A percentile compares a stretch with the other conserved stretches of the same genome.
These are phyloP conservation scores for Spodoptera picta DNA, from an alignment of 2,888 invertebrate species.

Conservation along the genomic window DNA sequence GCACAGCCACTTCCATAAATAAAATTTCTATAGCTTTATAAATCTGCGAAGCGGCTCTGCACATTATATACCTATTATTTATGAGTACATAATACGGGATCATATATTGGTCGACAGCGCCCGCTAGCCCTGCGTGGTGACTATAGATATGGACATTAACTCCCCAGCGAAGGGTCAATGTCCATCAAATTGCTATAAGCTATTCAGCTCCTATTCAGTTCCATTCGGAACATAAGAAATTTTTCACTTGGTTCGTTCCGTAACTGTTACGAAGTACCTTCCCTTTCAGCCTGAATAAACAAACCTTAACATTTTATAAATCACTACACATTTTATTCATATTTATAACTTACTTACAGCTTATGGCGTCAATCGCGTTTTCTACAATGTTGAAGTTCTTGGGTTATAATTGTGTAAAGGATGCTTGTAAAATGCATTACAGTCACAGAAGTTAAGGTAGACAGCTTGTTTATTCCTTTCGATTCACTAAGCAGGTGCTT, in stretches of 20 bases:
- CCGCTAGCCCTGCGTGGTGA: slow-evolving; percentile 16
- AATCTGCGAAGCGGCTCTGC: slow-evolving; percentile 31
- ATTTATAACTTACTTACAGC: slow-evolving; percentile 9
- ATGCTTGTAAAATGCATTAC: no score
- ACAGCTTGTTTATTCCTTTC: no score
- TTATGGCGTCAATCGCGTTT: slow-evolving; percentile 1
- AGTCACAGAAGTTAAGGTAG: no score
- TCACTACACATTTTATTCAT: slow-evolving; percentile 12
- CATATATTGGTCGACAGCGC: slow-evolving; percentile 25
- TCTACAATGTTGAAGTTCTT: neutral
- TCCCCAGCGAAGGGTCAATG: slow-evolving; percentile 29
- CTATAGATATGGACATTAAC: slow-evolving; percentile 22
- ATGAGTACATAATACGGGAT: slow-evolving; percentile 47
- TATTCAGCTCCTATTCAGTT: no score
- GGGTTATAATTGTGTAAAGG: no score
- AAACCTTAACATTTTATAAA: slow-evolving; percentile 18
- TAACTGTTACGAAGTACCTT: slow-evolving; percentile 12
- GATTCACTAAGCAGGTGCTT: no score
- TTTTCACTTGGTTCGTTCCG: slow-evolving; percentile 16
- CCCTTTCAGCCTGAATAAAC: slow-evolving; percentile 5
- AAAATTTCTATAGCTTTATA: slow-evolving; percentile 38
- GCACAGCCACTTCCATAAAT: slow-evolving; percentile 49
- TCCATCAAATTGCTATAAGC: slow-evolving; percentile 27
- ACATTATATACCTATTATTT: slow-evolving; percentile 39
- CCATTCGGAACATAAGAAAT: slow-evolving; percentile 17